A percentile compares a stretch with the other conserved stretches of the same genome.
Conservation (phyloP, 2,888 invertebrate genomes). For the Tachina grossa region DNA sequence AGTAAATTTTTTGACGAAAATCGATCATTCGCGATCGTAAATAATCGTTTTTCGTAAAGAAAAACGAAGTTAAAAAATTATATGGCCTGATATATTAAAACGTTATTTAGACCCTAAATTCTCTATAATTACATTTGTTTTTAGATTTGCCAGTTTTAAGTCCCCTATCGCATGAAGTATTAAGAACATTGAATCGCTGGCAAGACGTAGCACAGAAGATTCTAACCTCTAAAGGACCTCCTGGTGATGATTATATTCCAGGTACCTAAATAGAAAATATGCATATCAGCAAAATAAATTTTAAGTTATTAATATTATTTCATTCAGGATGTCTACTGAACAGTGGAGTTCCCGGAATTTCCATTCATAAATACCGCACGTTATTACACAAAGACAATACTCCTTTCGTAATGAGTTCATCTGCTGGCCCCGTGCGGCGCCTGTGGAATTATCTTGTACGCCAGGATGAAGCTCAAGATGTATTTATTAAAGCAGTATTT, state of each 20-base stretch:
- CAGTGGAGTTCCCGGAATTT: constrained; percentile 88
- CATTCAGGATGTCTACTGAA: constrained; percentile 91
- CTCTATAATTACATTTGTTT: not conserved
- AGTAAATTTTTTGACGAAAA: too few species aligned
- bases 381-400: constrained; percentile 96
- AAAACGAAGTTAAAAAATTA: too few species aligned
- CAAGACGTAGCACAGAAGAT: constrained; percentile 91
- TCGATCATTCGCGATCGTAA: too few species aligned
- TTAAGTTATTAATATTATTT: not conserved
- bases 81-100: too few species aligned
- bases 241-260: constrained; percentile 93
- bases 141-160: constrained; percentile 96
- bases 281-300: not conserved
- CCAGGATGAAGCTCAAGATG: constrained; percentile 95
- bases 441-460: constrained; percentile 97
- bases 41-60: too few species aligned
- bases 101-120: too few species aligned
- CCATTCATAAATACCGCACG: constrained; percentile 96
- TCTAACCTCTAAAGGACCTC: constrained; percentile 86
- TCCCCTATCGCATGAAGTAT: constrained; percentile 94
- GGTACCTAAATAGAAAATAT: constrained; percentile 71
- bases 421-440: constrained; percentile 90
- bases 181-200: constrained; percentile 95
- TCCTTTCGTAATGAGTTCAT: constrained; percentile 91
- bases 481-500: constrained; percentile 97